A percentile compares a stretch with the other conserved stretches of the same genome.
Evolutionary conservation across 2,797 vertebrate species (phyloP).

Genomic region (Ptychobarbus kaznakovi): DNA sequence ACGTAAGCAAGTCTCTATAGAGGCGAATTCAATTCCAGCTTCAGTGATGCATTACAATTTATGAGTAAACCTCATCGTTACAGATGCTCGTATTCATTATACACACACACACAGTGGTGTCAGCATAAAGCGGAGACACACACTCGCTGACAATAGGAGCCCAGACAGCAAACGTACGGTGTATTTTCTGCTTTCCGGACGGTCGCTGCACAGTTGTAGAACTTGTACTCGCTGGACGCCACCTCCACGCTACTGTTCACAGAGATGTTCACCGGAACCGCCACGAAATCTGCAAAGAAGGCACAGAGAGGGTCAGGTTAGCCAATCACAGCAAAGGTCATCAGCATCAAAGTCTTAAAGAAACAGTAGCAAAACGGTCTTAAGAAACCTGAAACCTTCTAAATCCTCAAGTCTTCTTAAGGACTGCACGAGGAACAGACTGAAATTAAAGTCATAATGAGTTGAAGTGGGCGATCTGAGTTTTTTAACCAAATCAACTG

Average conservation of each 20-base stretch:
- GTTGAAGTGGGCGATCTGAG: not conserved
- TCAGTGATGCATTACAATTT: constrained; percentile 77
- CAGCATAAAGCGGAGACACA: constrained; percentile 55
- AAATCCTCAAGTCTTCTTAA: not conserved
- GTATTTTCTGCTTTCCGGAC: constrained; percentile 87
- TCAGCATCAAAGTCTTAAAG: not conserved
- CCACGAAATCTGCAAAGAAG: constrained; percentile 85
- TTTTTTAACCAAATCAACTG: not conserved
- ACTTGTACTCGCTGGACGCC: constrained; percentile 86
- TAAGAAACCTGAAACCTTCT: not conserved
- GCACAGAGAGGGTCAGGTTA: not conserved
- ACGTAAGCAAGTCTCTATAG: constrained; percentile 69
- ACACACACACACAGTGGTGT: constrained; percentile 53
- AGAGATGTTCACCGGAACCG: constrained; percentile 81
- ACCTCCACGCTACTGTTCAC: constrained; percentile 79
- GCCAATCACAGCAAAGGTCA: not conserved
- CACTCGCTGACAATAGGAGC: constrained; percentile 63
- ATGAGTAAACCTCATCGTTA: constrained; percentile 70
- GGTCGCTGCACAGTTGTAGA: constrained; percentile 93
- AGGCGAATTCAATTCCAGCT: constrained; percentile 69
- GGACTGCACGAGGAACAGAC: not conserved
- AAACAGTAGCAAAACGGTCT: not conserved
- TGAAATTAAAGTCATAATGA: not conserved
- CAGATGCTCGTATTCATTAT: constrained; percentile 71
- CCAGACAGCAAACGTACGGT: constrained; percentile 85